Percentiles rank a stretch among this genome's conserved stretches.
These are phyloP conservation scores for Centruroides sculpturatus DNA, from an alignment of 1,140 invertebrate species.

Conservation along the genomic window DNA sequence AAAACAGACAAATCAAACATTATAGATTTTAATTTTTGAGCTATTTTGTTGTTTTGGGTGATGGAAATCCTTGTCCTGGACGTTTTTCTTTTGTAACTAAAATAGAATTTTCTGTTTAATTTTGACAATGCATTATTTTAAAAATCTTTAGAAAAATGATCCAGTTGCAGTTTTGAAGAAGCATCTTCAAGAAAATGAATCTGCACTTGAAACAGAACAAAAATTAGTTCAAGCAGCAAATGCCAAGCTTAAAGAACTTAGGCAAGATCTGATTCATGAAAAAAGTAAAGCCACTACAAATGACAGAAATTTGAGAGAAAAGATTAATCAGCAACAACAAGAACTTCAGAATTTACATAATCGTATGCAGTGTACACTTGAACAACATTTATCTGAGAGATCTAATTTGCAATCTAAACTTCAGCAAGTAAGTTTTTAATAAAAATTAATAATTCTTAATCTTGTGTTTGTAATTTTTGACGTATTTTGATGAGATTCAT, in stretches of 20 bases:
- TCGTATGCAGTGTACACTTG: slow-evolving; percentile 9
- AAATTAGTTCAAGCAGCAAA: slow-evolving; percentile 3
- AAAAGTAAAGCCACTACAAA: slow-evolving; percentile 1
- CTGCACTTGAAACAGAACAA: slow-evolving; percentile 1
- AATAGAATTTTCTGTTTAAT: no score
- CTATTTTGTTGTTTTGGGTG: no score
- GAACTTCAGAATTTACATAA: slow-evolving; percentile 8
- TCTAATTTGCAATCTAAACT: slow-evolving; percentile 6
- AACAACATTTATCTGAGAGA: slow-evolving; percentile 5
- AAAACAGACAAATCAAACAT: no score
- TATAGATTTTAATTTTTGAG: no score
- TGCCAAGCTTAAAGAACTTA: slow-evolving; percentile 3
- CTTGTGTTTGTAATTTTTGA: no score
- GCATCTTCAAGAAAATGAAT: slow-evolving; percentile 12
- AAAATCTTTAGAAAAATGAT: slow-evolving; percentile 3
- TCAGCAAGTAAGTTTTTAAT: slow-evolving; percentile 1
- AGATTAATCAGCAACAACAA: slow-evolving; percentile 9
- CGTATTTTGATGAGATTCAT: no score
- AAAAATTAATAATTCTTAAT: background rate
- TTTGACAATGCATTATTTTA: background rate
- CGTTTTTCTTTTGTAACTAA: no score
- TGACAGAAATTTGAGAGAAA: slow-evolving; percentile 7
- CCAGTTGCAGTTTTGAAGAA: slow-evolving; percentile 9
- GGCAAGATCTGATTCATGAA: slow-evolving; percentile 2
- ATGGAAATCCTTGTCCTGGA: no score